Conservation (phyloP, 2,888 invertebrate species). For the Macaria notata region DNA sequence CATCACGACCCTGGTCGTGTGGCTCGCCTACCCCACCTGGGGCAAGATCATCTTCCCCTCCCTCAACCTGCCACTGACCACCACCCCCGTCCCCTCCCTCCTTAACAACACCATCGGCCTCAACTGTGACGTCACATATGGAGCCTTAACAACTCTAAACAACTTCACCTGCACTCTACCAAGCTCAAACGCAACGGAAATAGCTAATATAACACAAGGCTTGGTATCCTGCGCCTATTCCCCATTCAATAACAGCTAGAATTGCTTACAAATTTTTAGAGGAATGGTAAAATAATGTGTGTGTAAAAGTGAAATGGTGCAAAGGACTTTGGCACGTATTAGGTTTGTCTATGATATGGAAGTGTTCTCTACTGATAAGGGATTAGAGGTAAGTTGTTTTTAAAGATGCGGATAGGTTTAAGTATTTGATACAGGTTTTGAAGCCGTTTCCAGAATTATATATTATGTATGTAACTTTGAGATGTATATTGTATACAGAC, state of each 20-base stretch:
- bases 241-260: conserved; percentile 42
- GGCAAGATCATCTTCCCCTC: conserved; percentile 84
- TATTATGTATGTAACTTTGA: too few relatives aligned
- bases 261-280: background rate
- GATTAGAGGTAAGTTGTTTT: too few relatives aligned
- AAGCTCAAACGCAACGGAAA: conserved; percentile 17
- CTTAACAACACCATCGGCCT: conserved; percentile 37
- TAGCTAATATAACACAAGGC: conserved; percentile 39
- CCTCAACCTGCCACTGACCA: conserved; percentile 29
- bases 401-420: too few relatives aligned
- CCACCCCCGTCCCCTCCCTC: conserved; percentile 1
- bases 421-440: too few relatives aligned
- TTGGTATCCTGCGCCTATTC: conserved; percentile 50
- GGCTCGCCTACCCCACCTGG: conserved; percentile 88
- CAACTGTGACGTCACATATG: conserved; percentile 41
- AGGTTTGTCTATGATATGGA: too few relatives aligned
- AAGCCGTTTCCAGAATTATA: too few relatives aligned
- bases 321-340: background rate
- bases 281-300: too few relatives aligned
- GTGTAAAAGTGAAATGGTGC: background rate
- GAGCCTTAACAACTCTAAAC: conserved; percentile 27
- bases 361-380: too few relatives aligned
- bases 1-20: conserved; percentile 87
- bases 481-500: too few relatives aligned
- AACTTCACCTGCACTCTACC: conserved; percentile 51